These are phyloP conservation scores for Dendroctonus ponderosae DNA, from an alignment of 1,140 invertebrate genomes.

Conservation along the genomic window DNA sequence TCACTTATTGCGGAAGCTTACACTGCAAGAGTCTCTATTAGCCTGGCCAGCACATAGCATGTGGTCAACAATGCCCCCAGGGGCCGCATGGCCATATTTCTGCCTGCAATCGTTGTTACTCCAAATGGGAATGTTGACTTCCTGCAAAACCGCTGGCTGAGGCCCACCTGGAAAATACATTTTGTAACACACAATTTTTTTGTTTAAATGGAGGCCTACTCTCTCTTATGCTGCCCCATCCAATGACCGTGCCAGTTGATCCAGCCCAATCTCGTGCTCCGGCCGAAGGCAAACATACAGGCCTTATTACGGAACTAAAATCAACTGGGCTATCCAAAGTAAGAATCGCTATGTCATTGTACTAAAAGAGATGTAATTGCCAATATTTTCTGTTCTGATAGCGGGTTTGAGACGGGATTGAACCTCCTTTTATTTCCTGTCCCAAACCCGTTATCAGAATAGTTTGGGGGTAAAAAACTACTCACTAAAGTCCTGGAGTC, in stretches of 20 bases:
- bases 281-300: conserved; percentile 75
- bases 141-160: conserved; percentile 75
- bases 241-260: conserved; percentile 74
- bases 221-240: conserved; percentile 79
- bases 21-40: conserved; percentile 83
- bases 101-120: conserved; percentile 71
- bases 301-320: conserved; percentile 72
- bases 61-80: conserved; percentile 82
- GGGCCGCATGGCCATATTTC: conserved; percentile 82
- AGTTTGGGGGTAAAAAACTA: neutral
- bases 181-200: neutral
- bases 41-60: conserved; percentile 83
- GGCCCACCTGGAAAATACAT: conserved; percentile 63
- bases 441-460: too few relatives aligned
- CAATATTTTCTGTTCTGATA: neutral
- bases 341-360: conserved; percentile 84
- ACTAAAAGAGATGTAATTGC: conserved; percentile 54
- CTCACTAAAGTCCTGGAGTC: conserved; percentile 76
- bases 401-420: neutral
- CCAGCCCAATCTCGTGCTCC: conserved; percentile 60
- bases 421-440: neutral
- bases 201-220: conserved; percentile 55
- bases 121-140: conserved; percentile 83
- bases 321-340: conserved; percentile 75
- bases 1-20: conserved; percentile 50